These are phyloP conservation scores for Chrysolina americana DNA, from an alignment of 2,888 invertebrate species.

Conservation along the genomic window DNA sequence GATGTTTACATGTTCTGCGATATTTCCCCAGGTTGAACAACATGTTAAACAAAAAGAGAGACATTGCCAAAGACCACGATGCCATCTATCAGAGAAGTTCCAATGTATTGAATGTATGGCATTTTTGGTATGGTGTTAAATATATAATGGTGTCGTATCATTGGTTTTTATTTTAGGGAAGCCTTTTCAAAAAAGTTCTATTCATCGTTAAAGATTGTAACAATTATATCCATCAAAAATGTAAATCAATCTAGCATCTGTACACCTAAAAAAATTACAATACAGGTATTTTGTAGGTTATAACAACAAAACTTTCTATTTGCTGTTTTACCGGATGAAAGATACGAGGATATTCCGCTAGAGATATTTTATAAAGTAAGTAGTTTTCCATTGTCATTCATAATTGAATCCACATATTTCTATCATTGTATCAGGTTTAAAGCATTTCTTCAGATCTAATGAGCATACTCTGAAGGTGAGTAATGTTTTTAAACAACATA, in stretches of 20 bases:
- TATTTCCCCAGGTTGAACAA: background rate
- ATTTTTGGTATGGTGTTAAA: background rate
- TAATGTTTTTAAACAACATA: background rate
- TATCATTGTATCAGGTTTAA: background rate
- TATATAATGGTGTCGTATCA: background rate
- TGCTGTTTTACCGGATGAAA: constrained; percentile 23
- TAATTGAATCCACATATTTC: background rate
- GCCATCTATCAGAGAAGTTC: background rate
- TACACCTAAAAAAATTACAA: background rate
- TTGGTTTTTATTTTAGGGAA: background rate
- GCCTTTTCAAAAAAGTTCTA: background rate
- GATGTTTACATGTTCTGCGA: too few species aligned
- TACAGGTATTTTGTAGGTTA: constrained; percentile 19
- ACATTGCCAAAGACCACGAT: background rate
- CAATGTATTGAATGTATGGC: background rate
- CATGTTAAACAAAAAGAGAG: background rate
- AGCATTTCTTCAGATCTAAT: background rate
- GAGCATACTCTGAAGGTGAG: background rate
- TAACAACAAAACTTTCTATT: background rate
- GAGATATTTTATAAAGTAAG: constrained; percentile 16
- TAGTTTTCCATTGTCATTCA: constrained; percentile 1
- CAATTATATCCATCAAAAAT: background rate
- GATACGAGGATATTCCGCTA: constrained; percentile 18
- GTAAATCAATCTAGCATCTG: too few species aligned
- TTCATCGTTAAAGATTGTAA: background rate